Evolutionary conservation across 1,140 invertebrate genomes (phyloP), one percentile per base, ranked within the genome.

Genomic region (Melanaphis sacchari): DNA sequence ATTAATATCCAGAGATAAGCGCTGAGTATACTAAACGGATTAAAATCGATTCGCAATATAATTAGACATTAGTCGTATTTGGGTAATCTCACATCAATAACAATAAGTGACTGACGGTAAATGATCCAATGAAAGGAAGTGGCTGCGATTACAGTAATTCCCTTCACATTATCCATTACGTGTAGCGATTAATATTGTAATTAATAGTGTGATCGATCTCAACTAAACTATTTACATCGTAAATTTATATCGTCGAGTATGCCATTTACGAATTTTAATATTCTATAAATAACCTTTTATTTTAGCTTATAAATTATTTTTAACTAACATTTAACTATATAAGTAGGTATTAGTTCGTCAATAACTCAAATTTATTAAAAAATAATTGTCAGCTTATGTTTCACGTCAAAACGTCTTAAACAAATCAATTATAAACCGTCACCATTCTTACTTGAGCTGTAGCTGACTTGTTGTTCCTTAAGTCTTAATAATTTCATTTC

Each of bases 41-140:
- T n/a, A 76, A 76, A 76, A 76, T n/a, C 59, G 59, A 76, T 76
- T n/a, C 15, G 59, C 59, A 76, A n/a, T 76, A 76, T n/a, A 76
- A 3, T 76, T 76, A 0, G 15, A 5, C 4, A 3, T 76, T 76
- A 0, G 15, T 4, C 4, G 59, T 76, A n/a, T 36, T 76, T 36
- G 31, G 4, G 15, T 76, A 36, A 18, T 36, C 59, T 5, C 2
- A n/a, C n/a, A 76, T n/a, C 3, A 76, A n/a, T 36, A 76, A 66
- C n/a, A 76, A 76, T 76, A 76, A 31, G 9, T n/a, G 59, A 2
- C 11, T 59, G 59, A 76, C 31, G 5, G 4, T 76, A 59, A 59
- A 31, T 31, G 15, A 11, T 59, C 31, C 15, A n/a, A 18, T 15
- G 15, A n/a, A 0, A 31, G n/a, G n/a, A 18, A n/a, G 4, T 76